phyloP scores from a whole-genome alignment of 2,888 invertebrate genomes.

The Corythucha ciliata region DNA sequence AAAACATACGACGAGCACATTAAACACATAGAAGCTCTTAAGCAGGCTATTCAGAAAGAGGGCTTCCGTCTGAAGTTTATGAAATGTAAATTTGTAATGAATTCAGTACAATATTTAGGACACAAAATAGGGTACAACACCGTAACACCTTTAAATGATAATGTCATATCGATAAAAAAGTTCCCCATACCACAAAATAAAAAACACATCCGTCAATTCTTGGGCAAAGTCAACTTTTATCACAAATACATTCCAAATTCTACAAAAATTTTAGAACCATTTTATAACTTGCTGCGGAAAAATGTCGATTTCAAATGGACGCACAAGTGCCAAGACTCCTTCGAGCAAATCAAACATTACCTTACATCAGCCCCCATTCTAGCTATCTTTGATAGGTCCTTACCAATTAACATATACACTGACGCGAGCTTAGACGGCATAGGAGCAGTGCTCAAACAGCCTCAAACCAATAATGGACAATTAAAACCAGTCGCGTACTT shows the following conservation, averaged over 20 bases:
- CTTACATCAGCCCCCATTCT: conserved; percentile 1
- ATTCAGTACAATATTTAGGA: conserved; percentile 5
- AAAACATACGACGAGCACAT: too few species aligned
- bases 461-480: too few species aligned
- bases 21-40: too few species aligned
- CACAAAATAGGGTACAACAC: conserved; percentile 9
- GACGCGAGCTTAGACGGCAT: too few species aligned
- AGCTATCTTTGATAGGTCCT: conserved; percentile 7
- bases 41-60: too few species aligned
- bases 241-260: conserved; percentile 12
- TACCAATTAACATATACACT: too few species aligned
- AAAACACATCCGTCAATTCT: conserved; percentile 13
- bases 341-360: not conserved
- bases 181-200: not conserved
- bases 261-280: not conserved
- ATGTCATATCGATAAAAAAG: conserved; percentile 3
- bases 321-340: not conserved
- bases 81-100: conserved; percentile 9
- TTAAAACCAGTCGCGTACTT: too few species aligned
- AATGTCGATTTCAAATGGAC: not conserved
- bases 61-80: conserved; percentile 4
- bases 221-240: conserved; percentile 13
- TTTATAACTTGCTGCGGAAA: conserved; percentile 9
- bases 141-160: conserved; percentile 7
- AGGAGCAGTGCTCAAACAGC: too few species aligned